These are phyloP conservation scores for Formica aserva DNA, from an alignment of 2,888 invertebrate genomes.

Conservation along the genomic window DNA sequence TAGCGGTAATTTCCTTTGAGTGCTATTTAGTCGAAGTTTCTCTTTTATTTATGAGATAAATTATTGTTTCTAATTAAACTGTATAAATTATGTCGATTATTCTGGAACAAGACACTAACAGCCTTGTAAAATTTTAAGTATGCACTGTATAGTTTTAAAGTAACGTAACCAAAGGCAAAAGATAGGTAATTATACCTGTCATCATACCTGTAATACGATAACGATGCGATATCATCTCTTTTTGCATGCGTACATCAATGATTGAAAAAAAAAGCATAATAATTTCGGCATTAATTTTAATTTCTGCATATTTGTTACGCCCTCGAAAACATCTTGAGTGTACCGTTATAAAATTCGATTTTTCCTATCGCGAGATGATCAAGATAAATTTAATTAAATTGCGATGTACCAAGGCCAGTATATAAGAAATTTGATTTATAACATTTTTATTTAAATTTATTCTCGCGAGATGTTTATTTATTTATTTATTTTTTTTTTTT, in stretches of 20 bases:
- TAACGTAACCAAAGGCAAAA: neutral
- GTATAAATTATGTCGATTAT: neutral
- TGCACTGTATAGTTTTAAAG: neutral
- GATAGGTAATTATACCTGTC: constrained; percentile 14
- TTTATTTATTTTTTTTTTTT: neutral
- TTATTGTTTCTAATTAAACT: neutral
- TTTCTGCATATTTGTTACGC: constrained; percentile 33
- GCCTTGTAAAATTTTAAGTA: neutral
- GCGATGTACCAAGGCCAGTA: neutral
- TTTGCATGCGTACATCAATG: neutral
- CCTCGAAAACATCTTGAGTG: neutral
- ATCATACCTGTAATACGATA: neutral
- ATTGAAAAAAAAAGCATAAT: neutral
- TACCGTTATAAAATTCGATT: neutral
- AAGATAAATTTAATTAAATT: constrained; percentile 12
- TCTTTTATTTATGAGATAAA: neutral
- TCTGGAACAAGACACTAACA: neutral
- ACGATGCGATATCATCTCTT: constrained; percentile 5
- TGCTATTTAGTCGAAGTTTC: neutral
- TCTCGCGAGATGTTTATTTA: neutral
- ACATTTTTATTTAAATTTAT: constrained; percentile 37
- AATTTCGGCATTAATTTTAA: constrained; percentile 29
- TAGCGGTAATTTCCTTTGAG: constrained; percentile 25
- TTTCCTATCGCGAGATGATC: neutral
- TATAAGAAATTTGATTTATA: constrained; percentile 14